Conservation (phyloP, 2,797 vertebrate genomes). For the Acipenser ruthenus region DNA sequence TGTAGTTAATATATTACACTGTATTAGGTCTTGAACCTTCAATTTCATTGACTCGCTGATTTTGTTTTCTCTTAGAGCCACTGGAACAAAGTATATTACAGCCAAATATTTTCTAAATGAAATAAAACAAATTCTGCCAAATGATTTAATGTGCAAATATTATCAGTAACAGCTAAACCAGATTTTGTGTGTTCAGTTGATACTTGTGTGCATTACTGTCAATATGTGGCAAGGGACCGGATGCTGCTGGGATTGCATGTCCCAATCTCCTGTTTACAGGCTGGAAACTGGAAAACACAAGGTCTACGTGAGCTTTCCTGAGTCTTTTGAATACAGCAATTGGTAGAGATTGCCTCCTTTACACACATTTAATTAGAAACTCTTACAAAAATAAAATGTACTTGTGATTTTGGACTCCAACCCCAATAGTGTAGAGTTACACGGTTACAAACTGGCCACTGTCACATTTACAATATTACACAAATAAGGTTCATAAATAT, state of each 20-base stretch:
- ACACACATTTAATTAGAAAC: too few species aligned
- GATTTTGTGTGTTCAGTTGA: too few species aligned
- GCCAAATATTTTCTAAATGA: too few species aligned
- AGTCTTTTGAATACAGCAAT: not conserved
- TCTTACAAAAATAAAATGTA: too few species aligned
- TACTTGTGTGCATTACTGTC: not conserved
- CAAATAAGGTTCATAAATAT: slow-evolving; percentile 13
- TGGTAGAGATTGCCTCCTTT: not conserved
- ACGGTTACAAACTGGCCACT: too few species aligned
- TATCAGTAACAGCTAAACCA: too few species aligned
- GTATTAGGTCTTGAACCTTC: not conserved
- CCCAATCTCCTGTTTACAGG: not conserved
- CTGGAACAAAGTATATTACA: too few species aligned
- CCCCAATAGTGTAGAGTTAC: not conserved
- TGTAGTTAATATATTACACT: not conserved
- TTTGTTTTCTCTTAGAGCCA: not conserved
- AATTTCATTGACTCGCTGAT: not conserved
- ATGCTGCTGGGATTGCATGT: too few species aligned
- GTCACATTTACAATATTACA: slow-evolving; percentile 7
- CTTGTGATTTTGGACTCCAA: too few species aligned
- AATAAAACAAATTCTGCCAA: too few species aligned
- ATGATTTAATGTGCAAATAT: too few species aligned
- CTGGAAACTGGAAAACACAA: not conserved
- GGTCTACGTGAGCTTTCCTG: not conserved
- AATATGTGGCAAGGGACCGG: not conserved